Evolutionary conservation across 2,113 vertebrate genomes (phyloP), one percentile per base, ranked within the genome.

Genomic region (Eudyptes chrysolophus): DNA sequence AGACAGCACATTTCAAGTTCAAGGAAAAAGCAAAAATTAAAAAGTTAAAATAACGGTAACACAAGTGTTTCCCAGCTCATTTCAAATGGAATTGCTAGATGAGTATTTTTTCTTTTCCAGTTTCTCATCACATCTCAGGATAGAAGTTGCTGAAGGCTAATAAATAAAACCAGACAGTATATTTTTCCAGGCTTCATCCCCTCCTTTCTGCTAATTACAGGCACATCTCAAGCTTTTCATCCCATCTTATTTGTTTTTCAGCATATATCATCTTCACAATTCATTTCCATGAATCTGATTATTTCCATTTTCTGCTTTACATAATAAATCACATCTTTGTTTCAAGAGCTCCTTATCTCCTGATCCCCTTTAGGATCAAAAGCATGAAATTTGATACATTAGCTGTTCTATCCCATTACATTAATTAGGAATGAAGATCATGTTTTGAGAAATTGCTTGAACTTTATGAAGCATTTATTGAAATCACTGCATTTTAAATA

Each of bases 361-460:
- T 65, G 48, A 93, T 90, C 71, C 49, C 70, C 48, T 94, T 94
- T 95, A 92, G 92, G 89, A 95, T 92, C 84, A 87, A 90, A 95
- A 75, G 85, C 92, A 87, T 93, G 52, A 94, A 94, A 97, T 96
- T 55, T 95, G 44, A 96, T 84, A 79, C 89, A 95, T 93, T 89
- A 91, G 44, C 46, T 1, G 1, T 92, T 92, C 92, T 70, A 46
- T 87, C 85, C 76, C 65, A 94, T 87, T 95, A 94, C n/a, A 64
- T 89, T 96, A 97, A 98, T 98, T 95, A 98, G 89, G 34, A 96
- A 90, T 92, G 87, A 95, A 93, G 54, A 92, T 96, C 58, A 69
- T 95, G 96, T 84, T 87, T 93, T 96, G 74, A 97, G 78, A 97
- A 97, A 95, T 96, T 91, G 65, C n/a, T 95, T 48, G 62, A 76